These are phyloP conservation scores for Clarias laeviceps DNA, from an alignment of 2,797 vertebrate genomes.

Conservation along the genomic window DNA sequence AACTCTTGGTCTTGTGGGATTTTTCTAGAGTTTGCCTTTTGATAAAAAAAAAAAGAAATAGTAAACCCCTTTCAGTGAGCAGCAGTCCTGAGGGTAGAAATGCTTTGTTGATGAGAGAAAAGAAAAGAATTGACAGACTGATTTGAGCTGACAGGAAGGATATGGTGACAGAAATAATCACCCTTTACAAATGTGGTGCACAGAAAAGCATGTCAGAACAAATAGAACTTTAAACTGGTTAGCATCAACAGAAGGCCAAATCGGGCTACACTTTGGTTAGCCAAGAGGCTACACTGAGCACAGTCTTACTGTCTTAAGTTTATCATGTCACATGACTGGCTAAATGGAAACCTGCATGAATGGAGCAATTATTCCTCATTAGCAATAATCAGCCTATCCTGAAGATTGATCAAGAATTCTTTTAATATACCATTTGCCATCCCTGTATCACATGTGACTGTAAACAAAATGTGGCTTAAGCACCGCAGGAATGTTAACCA, in stretches of 20 bases:
- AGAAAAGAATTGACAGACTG: not conserved
- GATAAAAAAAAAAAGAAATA: no score
- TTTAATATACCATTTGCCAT: conserved; percentile 29
- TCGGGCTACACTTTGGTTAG: not conserved
- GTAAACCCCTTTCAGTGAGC: not conserved
- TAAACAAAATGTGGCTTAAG: conserved; percentile 21
- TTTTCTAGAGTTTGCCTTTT: not conserved
- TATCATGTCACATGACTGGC: not conserved
- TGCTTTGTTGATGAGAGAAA: not conserved
- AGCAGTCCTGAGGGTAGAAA: not conserved
- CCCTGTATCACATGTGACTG: conserved; percentile 14
- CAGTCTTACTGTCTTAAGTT: not conserved
- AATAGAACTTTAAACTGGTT: not conserved
- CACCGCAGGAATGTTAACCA: conserved; percentile 36
- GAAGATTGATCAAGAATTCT: conserved; percentile 31
- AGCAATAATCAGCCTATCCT: conserved; percentile 15
- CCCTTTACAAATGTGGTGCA: not conserved
- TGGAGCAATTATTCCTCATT: not conserved
- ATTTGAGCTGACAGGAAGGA: not conserved
- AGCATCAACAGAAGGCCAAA: not conserved
- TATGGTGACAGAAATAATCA: not conserved
- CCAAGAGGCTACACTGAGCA: not conserved
- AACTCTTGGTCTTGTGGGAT: not conserved
- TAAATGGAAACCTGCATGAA: no score
- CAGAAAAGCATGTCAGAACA: conserved; percentile 1